Evolutionary conservation across 2,888 invertebrate species (phyloP), one percentile per base, ranked within the genome.

Genomic region (Drosophila antonietae): DNA sequence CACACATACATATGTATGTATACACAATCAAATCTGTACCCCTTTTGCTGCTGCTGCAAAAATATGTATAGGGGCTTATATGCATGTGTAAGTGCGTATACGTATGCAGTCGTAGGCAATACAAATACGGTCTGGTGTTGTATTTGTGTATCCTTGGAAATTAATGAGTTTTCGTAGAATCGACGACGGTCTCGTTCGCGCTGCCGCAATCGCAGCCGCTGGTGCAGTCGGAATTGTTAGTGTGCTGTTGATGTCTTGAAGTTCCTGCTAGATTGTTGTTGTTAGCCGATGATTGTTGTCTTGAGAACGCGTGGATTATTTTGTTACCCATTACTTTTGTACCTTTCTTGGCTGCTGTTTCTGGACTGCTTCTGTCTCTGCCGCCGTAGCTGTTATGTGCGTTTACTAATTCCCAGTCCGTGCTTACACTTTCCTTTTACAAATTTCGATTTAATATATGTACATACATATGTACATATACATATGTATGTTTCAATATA

Each of bases 161-260:
- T 83, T 85, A 90, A 90, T 88, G 80, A 83, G 79, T 83, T 85
- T 90, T 90, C 90, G 73, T 80, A 79, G 88, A 84, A 84, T 75
- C 65, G 65, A 76, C 68, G 69, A 76, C 78, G 68, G 61, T 70
- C 69, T 51, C 52, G 69, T 69, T 80, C 58, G 46, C 52, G 44
- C 39, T 44, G 59, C 39, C 31, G 56, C 53, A 37, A 28, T 28
- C 23, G 35, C 12, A 35, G 65, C 41, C 51, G 51, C 15, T 55
- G n/a, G 12, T 28, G 55, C 39, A 58, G 61, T 49, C 60, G 46
- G 52, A 68, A 52, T 61, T 77, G 65, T 64, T 68, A 59, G 44
- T 65, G 41, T 28, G 2, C 41, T 63, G 58, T 59, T 55, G 53
- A 23, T 44, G n/a, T 57, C 55, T 70, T 55, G 18, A 52, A 60